phyloP scores from a whole-genome alignment of 1,140 invertebrate genomes.

The Rhagoletis pomonella region DNA sequence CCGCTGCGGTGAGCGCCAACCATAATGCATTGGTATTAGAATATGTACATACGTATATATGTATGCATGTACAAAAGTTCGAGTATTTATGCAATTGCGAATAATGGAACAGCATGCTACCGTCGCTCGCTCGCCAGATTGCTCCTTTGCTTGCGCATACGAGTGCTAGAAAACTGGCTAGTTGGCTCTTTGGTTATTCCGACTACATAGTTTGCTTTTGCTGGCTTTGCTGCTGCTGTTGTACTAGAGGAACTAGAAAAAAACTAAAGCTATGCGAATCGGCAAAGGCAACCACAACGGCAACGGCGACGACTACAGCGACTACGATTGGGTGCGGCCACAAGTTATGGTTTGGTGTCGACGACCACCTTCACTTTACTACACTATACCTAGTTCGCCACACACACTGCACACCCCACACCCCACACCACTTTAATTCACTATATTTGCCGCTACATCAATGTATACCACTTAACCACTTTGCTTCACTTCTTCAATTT shows the following conservation, averaged over 20 bases:
- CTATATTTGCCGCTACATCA: constrained; percentile 48
- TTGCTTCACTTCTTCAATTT: constrained; percentile 31
- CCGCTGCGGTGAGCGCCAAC: constrained; percentile 34
- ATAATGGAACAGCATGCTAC: neutral
- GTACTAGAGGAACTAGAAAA: neutral
- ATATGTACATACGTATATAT: neutral
- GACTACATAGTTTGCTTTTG: constrained; percentile 12
- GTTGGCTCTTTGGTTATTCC: constrained; percentile 39
- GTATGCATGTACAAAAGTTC: neutral
- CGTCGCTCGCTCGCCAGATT: neutral
- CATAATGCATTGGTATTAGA: neutral
- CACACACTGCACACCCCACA: neutral
- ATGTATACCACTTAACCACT: constrained; percentile 46
- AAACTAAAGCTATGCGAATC: constrained; percentile 49
- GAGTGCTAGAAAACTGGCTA: constrained; percentile 45
- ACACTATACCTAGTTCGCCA: neutral
- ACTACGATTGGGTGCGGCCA: constrained; percentile 55
- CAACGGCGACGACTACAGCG: constrained; percentile 16
- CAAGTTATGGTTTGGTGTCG: constrained; percentile 57
- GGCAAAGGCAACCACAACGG: neutral
- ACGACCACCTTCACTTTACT: constrained; percentile 55
- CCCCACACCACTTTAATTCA: constrained; percentile 1
- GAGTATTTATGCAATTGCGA: neutral
- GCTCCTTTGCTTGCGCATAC: constrained; percentile 28
- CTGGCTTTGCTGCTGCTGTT: constrained; percentile 1